Evolutionary conservation across 2,888 invertebrate species (phyloP).

Genomic region (Onchidella celtica): DNA sequence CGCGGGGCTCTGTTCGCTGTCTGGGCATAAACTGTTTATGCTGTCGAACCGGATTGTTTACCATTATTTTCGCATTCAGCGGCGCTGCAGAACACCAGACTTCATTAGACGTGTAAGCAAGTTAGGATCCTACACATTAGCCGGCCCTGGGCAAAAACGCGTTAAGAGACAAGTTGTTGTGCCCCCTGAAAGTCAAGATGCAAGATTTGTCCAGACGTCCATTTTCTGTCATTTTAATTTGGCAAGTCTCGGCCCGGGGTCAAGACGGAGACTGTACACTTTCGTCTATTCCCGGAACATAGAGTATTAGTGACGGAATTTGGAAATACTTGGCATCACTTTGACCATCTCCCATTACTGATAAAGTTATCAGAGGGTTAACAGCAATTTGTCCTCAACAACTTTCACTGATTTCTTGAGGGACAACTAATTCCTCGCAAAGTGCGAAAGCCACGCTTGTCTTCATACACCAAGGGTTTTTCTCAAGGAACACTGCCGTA

Average conservation of each 20-base stretch:
- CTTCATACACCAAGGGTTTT: too few species aligned
- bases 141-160: conserved; percentile 12
- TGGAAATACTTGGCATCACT: too few species aligned
- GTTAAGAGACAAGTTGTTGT: conserved; percentile 37
- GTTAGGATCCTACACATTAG: conserved; percentile 25
- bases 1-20: conserved; percentile 13
- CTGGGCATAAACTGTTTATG: conserved; percentile 38
- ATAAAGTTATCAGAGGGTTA: too few species aligned
- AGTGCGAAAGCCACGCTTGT: too few species aligned
- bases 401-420: too few species aligned
- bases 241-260: background rate
- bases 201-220: background rate
- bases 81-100: conserved; percentile 17
- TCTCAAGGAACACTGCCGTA: too few species aligned
- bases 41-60: conserved; percentile 26
- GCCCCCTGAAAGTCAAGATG: background rate
- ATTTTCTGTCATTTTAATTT: conserved; percentile 20
- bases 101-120: conserved; percentile 40
- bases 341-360: too few species aligned
- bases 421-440: too few species aligned
- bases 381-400: too few species aligned
- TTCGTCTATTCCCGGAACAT: background rate
- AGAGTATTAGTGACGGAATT: too few species aligned
- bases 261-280: too few species aligned
- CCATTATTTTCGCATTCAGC: conserved; percentile 47